Percentiles rank a stretch among this genome's conserved stretches.
phyloP scores from a whole-genome alignment of 2,113 vertebrate species.

The Protobothrops flavoviridis region DNA sequence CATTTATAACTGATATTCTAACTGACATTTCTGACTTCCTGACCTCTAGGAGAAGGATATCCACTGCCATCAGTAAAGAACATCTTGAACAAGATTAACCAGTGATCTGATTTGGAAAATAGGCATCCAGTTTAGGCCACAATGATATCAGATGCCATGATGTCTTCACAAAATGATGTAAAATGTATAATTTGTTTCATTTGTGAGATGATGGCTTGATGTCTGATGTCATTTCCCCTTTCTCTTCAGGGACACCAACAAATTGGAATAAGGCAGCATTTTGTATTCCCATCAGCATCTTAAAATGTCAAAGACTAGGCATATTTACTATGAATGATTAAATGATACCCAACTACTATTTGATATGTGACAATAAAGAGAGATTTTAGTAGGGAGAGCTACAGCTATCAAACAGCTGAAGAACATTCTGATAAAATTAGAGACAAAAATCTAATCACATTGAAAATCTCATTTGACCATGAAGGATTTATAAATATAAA shows the following conservation, averaged over 20 bases:
- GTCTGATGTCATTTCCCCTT: background rate
- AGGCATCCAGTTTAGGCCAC: background rate
- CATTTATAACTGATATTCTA: background rate
- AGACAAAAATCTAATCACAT: background rate
- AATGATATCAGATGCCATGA: background rate
- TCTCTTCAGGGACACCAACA: background rate
- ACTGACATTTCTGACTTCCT: background rate
- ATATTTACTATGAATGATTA: background rate
- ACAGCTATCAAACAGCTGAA: background rate
- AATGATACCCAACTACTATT: background rate
- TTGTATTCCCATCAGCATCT: background rate
- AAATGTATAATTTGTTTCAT: background rate
- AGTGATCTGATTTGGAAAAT: background rate
- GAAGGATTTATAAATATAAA: slow-evolving; percentile 10
- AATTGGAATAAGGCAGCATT: background rate
- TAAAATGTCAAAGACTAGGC: background rate
- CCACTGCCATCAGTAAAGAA: background rate
- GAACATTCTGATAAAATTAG: background rate
- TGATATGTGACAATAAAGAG: background rate
- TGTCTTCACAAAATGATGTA: background rate
- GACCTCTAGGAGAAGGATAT: background rate
- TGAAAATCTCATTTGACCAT: background rate
- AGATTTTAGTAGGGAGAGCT: background rate
- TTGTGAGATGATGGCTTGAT: background rate
- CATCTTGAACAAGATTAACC: background rate